A percentile compares a stretch with the other conserved stretches of the same genome.
These are phyloP conservation scores for Cryptotis parvus DNA, from an alignment of 2,113 vertebrate species.

Conservation along the genomic window DNA sequence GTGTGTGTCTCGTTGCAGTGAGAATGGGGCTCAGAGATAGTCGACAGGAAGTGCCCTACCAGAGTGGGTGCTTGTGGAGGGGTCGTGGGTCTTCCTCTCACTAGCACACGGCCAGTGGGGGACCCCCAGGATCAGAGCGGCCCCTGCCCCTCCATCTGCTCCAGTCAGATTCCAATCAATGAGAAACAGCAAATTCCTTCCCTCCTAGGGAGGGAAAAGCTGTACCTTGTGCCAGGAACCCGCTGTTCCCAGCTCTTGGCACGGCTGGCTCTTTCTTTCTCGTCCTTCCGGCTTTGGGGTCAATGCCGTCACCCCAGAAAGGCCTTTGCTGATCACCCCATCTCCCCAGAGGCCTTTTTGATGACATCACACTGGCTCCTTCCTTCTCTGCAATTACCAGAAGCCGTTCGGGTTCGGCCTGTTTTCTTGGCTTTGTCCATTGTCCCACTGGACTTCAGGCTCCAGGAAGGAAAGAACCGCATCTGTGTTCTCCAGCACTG, in stretches of 20 bases:
- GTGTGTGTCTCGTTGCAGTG: neutral
- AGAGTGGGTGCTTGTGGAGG: neutral
- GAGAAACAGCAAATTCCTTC: constrained; percentile 43
- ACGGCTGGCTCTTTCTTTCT: neutral
- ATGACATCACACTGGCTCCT: neutral
- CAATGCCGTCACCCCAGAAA: constrained; percentile 5
- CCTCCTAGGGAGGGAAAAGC: constrained; percentile 30
- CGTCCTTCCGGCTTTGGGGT: neutral
- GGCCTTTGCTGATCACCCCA: neutral
- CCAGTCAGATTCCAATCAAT: neutral
- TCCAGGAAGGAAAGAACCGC: neutral
- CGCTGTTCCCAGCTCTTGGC: constrained; percentile 45
- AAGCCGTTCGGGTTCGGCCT: neutral
- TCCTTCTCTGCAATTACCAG: neutral
- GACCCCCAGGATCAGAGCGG: no score
- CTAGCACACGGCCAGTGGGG: neutral
- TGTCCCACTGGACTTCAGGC: neutral
- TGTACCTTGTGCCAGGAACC: constrained; percentile 20
- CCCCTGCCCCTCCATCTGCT: neutral
- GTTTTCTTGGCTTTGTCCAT: constrained; percentile 22
- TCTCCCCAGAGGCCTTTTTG: neutral
- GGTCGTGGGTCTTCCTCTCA: neutral
- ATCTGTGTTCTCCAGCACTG: neutral
- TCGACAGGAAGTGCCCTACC: neutral
- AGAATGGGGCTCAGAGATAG: neutral